Evolutionary conservation across 1,140 invertebrate genomes (phyloP).

Genomic region (Plodia interpunctella): DNA sequence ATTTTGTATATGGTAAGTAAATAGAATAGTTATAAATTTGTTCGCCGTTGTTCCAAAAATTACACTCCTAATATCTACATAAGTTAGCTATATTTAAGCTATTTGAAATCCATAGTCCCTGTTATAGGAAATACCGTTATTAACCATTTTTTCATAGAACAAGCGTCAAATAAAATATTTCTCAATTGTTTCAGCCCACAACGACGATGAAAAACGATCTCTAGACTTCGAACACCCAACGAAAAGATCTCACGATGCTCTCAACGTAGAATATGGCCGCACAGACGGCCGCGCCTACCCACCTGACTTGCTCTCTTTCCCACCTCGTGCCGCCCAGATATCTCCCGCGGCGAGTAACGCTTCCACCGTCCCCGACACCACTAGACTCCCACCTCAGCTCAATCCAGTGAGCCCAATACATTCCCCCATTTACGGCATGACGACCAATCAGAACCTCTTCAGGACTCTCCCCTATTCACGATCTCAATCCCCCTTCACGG

Average conservation of each 20-base stretch:
- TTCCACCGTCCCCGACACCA: conserved; percentile 86
- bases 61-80: too few relatives aligned
- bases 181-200: conserved; percentile 68
- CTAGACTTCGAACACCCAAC: conserved; percentile 75
- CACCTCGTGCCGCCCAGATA: conserved; percentile 80
- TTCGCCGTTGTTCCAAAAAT: too few relatives aligned
- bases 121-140: too few relatives aligned
- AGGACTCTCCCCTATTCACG: conserved; percentile 85
- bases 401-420: conserved; percentile 75
- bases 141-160: too few relatives aligned
- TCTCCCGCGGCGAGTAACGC: conserved; percentile 85
- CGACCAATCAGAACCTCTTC: conserved; percentile 76
- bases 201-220: conserved; percentile 81
- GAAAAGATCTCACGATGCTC: conserved; percentile 69
- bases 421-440: conserved; percentile 77
- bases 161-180: not conserved
- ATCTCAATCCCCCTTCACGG: conserved; percentile 84
- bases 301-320: conserved; percentile 89
- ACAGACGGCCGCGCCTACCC: conserved; percentile 79
- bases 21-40: conserved; percentile 6
- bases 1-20: conserved; percentile 84
- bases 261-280: conserved; percentile 74
- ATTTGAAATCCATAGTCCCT: too few relatives aligned
- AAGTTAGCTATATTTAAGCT: too few relatives aligned
- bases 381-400: conserved; percentile 68